Evolutionary conservation across 2,113 vertebrate genomes (phyloP).

Genomic region (Corydoras sp.): DNA sequence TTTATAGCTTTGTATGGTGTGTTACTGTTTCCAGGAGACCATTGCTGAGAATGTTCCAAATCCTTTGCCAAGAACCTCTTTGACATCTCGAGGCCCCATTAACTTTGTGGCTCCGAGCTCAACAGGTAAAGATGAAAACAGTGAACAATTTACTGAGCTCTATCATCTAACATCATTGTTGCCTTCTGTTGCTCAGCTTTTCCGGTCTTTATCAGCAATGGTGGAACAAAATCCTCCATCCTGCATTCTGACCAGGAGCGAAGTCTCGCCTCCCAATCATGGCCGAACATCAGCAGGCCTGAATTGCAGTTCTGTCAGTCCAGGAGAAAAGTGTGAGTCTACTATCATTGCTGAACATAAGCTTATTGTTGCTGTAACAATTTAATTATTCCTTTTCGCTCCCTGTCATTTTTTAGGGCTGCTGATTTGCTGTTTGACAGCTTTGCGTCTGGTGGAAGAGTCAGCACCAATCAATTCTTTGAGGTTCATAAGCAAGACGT

Average conservation of each 20-base stretch:
- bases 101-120: slow-evolving; percentile 51
- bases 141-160: neutral
- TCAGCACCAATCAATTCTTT: slow-evolving; percentile 56
- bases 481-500: slow-evolving; percentile 49
- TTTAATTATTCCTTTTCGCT: too few relatives aligned
- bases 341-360: too few relatives aligned
- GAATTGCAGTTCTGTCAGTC: slow-evolving; percentile 46
- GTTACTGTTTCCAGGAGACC: slow-evolving; percentile 43
- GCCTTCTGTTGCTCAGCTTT: slow-evolving; percentile 28
- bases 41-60: slow-evolving; percentile 34
- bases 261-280: slow-evolving; percentile 34
- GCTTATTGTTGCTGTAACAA: too few relatives aligned
- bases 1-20: slow-evolving; percentile 9
- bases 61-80: slow-evolving; percentile 43
- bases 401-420: slow-evolving; percentile 38
- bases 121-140: slow-evolving; percentile 44
- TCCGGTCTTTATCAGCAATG: slow-evolving; percentile 41
- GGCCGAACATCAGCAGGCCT: slow-evolving; percentile 41
- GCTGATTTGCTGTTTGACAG: slow-evolving; percentile 62
- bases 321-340: slow-evolving; percentile 55
- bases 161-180: slow-evolving; percentile 9
- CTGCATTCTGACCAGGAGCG: slow-evolving; percentile 42
- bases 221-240: slow-evolving; percentile 43
- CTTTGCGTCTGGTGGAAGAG: slow-evolving; percentile 52
- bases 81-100: slow-evolving; percentile 48